These are phyloP conservation scores for Agonopterix arenella DNA, from an alignment of 2,888 invertebrate species.

Conservation along the genomic window DNA sequence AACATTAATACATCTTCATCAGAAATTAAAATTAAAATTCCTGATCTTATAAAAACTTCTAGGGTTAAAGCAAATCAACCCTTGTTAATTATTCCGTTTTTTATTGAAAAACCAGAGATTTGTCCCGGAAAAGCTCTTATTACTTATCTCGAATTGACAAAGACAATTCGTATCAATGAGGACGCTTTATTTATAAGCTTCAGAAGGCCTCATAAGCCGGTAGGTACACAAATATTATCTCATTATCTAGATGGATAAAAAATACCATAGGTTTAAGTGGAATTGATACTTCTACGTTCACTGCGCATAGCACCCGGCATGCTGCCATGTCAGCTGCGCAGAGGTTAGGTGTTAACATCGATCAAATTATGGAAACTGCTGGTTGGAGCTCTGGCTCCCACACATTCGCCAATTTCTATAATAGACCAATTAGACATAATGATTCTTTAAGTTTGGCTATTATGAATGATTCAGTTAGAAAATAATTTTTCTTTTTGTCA, in stretches of 20 bases:
- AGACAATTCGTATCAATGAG: not conserved
- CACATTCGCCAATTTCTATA: constrained; percentile 2
- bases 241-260: constrained; percentile 19
- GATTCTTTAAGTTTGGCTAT: too few species aligned
- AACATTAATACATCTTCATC: too few species aligned
- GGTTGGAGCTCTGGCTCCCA: not conserved
- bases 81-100: constrained; percentile 7
- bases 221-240: constrained; percentile 13
- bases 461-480: too few species aligned
- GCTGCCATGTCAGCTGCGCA: constrained; percentile 1
- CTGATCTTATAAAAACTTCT: constrained; percentile 8
- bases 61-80: not conserved
- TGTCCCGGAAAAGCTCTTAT: constrained; percentile 8
- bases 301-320: constrained; percentile 9
- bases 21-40: too few species aligned
- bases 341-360: not conserved
- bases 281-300: constrained; percentile 16
- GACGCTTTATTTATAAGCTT: too few species aligned
- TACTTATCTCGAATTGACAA: constrained; percentile 5
- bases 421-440: not conserved
- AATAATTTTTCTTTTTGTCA: too few species aligned
- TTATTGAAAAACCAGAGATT: constrained; percentile 8
- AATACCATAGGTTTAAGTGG: constrained; percentile 10
- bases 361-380: constrained; percentile 1
- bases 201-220: too few species aligned